These are phyloP conservation scores for Calliopum simillimum DNA, from an alignment of 2,888 invertebrate species.

Conservation along the genomic window DNA sequence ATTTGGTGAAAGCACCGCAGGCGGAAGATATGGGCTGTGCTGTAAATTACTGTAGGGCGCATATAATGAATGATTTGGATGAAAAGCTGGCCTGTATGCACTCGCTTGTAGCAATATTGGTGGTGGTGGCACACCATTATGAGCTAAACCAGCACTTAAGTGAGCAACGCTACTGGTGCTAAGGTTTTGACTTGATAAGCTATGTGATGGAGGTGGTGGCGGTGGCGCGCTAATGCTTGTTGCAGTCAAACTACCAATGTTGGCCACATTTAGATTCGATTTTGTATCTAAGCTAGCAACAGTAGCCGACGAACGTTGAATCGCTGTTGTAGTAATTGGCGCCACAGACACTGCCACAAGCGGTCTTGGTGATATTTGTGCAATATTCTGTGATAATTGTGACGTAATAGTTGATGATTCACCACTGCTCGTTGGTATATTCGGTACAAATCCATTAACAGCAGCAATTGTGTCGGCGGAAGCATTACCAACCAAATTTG, in stretches of 20 bases:
- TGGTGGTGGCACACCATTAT: constrained; percentile 53
- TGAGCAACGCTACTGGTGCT: not conserved
- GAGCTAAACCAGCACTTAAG: constrained; percentile 55
- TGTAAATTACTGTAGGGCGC: constrained; percentile 83
- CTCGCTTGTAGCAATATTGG: constrained; percentile 63
- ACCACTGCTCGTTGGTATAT: constrained; percentile 16
- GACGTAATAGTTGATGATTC: constrained; percentile 41
- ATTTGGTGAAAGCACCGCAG: constrained; percentile 73
- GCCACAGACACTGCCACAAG: constrained; percentile 23
- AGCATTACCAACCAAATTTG: constrained; percentile 7
- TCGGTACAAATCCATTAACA: constrained; percentile 22
- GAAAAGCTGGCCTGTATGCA: constrained; percentile 64
- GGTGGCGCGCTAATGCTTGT: constrained; percentile 9
- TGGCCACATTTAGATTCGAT: constrained; percentile 10
- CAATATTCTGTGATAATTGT: constrained; percentile 38
- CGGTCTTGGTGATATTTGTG: constrained; percentile 23
- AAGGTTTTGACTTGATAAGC: not conserved
- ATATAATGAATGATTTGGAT: constrained; percentile 72
- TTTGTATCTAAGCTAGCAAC: constrained; percentile 10
- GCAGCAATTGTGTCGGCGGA: constrained; percentile 10
- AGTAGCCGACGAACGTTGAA: constrained; percentile 28
- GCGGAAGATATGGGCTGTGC: constrained; percentile 79
- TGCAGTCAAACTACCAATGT: constrained; percentile 32
- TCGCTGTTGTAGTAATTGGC: constrained; percentile 40
- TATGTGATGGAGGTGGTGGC: constrained; percentile 8